Evolutionary conservation across 2,888 invertebrate species (phyloP).

Genomic region (Plebejus anna): DNA sequence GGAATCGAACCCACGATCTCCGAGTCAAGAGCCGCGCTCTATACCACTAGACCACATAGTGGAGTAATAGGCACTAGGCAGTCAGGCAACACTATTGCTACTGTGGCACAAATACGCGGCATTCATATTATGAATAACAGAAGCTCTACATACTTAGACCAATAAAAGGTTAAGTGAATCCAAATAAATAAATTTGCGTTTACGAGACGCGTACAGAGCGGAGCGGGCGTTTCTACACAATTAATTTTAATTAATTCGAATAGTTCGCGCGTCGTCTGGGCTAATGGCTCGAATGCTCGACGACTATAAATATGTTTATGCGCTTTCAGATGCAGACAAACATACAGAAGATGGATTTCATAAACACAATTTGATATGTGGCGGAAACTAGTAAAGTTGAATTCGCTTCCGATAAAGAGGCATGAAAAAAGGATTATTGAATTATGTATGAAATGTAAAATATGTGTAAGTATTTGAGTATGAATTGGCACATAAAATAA

Average conservation of each 20-base stretch:
- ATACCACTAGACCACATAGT: too few species aligned
- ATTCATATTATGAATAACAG: not conserved
- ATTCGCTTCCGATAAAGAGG: not conserved
- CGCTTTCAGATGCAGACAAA: slow-evolving; percentile 34
- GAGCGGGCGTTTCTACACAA: slow-evolving; percentile 64
- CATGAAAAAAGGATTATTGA: too few species aligned
- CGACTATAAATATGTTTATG: slow-evolving; percentile 57
- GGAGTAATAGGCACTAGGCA: too few species aligned
- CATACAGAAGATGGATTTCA: slow-evolving; percentile 27
- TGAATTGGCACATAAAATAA: not conserved
- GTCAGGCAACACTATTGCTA: too few species aligned
- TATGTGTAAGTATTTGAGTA: too few species aligned
- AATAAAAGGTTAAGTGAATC: slow-evolving; percentile 42
- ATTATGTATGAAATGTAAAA: too few species aligned
- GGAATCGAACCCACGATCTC: too few species aligned
- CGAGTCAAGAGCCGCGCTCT: too few species aligned
- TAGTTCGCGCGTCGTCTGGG: slow-evolving; percentile 68
- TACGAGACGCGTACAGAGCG: slow-evolving; percentile 49
- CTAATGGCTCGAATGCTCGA: slow-evolving; percentile 69
- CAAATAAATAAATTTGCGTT: slow-evolving; percentile 47
- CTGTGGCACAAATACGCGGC: too few species aligned
- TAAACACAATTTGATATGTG: slow-evolving; percentile 4
- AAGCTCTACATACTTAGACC: not conserved
- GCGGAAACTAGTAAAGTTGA: not conserved
- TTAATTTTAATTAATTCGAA: slow-evolving; percentile 78